Conservation (phyloP, 1,140 invertebrate species). For the Lordiphosa clarofinis region DNA sequence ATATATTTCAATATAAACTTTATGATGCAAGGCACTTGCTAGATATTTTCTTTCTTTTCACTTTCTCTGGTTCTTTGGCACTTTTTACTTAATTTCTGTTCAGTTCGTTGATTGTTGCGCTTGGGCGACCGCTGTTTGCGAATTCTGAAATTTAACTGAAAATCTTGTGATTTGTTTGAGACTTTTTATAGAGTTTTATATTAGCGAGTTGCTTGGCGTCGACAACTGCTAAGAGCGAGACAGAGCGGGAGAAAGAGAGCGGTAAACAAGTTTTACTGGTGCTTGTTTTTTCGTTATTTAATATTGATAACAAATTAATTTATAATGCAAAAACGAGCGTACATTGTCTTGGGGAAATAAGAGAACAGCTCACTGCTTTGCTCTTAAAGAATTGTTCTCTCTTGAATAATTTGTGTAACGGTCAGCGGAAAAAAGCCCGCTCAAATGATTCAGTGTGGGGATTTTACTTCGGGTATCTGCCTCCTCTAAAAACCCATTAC, state of each 20-base stretch:
- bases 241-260: constrained; percentile 12
- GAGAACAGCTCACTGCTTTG: not conserved
- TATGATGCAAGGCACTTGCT: constrained; percentile 3
- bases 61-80: not conserved
- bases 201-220: constrained; percentile 27
- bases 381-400: constrained; percentile 2
- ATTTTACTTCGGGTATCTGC: not conserved
- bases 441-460: not conserved
- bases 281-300: constrained; percentile 24
- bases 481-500: not conserved
- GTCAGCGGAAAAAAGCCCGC: constrained; percentile 1
- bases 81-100: constrained; percentile 5
- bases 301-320: constrained; percentile 70
- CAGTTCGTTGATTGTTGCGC: constrained; percentile 4
- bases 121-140: constrained; percentile 53
- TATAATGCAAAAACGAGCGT: constrained; percentile 49
- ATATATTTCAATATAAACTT: constrained; percentile 23
- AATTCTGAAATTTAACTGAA: constrained; percentile 78
- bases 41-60: not conserved
- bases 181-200: constrained; percentile 75
- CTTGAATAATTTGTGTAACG: constrained; percentile 3
- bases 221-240: constrained; percentile 35
- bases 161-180: constrained; percentile 78
- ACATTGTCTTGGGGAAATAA: not conserved
- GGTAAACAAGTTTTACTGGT: constrained; percentile 23